These are phyloP conservation scores for Torymus auratus DNA, from an alignment of 2,888 invertebrate species.

Conservation along the genomic window DNA sequence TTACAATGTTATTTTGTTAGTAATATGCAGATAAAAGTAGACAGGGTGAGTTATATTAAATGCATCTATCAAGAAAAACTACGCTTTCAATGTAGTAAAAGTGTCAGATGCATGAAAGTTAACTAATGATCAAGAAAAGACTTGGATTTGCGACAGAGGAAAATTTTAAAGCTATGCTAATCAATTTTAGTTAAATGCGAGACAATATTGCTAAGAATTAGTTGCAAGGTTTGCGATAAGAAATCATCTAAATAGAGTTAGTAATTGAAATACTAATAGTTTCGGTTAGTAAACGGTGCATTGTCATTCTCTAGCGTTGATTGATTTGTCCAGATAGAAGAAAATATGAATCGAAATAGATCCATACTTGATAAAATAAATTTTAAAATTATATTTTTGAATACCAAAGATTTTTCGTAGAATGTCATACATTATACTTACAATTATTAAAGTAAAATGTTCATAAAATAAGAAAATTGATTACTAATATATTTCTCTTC, in stretches of 20 bases:
- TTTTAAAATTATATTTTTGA: too few species aligned
- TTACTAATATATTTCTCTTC: too few species aligned
- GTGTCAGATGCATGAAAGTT: not conserved
- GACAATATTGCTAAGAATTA: not conserved
- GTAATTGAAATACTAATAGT: not conserved
- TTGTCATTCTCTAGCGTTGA: too few species aligned
- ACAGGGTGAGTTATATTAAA: not conserved
- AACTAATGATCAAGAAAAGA: not conserved
- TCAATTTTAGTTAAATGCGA: not conserved
- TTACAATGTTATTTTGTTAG: not conserved
- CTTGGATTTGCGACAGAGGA: not conserved
- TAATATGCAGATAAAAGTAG: slow-evolving; percentile 11
- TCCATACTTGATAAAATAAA: too few species aligned
- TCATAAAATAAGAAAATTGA: too few species aligned
- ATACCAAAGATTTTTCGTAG: too few species aligned
- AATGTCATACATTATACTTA: too few species aligned
- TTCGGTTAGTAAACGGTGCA: slow-evolving; percentile 1
- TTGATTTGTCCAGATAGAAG: too few species aligned
- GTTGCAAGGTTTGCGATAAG: slow-evolving; percentile 2
- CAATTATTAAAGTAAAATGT: too few species aligned
- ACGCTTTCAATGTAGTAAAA: not conserved
- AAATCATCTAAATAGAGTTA: slow-evolving; percentile 1
- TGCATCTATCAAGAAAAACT: not conserved
- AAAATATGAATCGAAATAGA: too few species aligned
- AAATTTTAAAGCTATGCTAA: slow-evolving; percentile 3